These are phyloP conservation scores for Salminus brasiliensis DNA, from an alignment of 2,113 vertebrate species.

Conservation along the genomic window DNA sequence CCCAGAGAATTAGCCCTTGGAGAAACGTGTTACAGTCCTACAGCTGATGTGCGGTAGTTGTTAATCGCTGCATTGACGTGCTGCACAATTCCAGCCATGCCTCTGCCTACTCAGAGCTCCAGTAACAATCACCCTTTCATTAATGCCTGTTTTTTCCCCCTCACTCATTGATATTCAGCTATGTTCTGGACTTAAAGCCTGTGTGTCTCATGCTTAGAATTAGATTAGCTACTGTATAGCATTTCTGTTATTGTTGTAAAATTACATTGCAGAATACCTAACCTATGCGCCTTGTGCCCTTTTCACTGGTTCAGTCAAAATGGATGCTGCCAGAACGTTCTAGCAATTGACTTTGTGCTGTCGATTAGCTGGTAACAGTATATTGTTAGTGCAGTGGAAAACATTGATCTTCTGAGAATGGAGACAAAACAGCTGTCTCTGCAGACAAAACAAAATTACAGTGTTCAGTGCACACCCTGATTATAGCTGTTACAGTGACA, in stretches of 20 bases:
- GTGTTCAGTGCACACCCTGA: background rate
- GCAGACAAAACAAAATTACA: background rate
- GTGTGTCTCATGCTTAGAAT: slow-evolving; percentile 55
- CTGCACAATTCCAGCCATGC: slow-evolving; percentile 81
- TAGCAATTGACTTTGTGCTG: background rate
- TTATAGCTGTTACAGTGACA: background rate
- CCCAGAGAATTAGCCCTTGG: slow-evolving; percentile 69
- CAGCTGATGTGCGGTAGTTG: slow-evolving; percentile 71
- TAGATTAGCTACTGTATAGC: slow-evolving; percentile 53
- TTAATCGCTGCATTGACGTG: slow-evolving; percentile 78
- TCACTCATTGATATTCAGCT: slow-evolving; percentile 82
- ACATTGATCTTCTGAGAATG: slow-evolving; percentile 13
- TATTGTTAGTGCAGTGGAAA: background rate
- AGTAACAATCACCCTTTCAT: slow-evolving; percentile 81
- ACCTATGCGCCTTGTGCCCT: background rate
- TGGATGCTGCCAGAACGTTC: background rate
- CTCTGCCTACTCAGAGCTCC: slow-evolving; percentile 77
- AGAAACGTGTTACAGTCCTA: slow-evolving; percentile 59
- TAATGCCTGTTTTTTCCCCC: slow-evolving; percentile 68
- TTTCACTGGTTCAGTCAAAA: background rate
- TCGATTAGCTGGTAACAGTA: background rate
- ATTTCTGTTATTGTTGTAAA: background rate
- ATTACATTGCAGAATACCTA: background rate
- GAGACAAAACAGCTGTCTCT: background rate
- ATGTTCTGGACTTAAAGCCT: slow-evolving; percentile 68